Evolutionary conservation across 2,797 vertebrate species (phyloP).

Genomic region (Notolepis coatsorum): DNA sequence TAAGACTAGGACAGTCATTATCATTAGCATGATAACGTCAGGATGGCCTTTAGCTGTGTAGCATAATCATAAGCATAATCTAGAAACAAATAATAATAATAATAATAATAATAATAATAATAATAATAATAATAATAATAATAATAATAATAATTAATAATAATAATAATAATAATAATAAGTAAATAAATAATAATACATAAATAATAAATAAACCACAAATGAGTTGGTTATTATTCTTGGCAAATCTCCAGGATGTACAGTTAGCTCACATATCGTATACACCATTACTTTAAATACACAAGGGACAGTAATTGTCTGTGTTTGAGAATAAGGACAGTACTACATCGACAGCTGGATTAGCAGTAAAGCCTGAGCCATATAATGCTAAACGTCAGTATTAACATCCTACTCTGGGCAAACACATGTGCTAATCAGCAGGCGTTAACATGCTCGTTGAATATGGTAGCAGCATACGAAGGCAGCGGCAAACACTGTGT

Average conservation of each 20-base stretch:
- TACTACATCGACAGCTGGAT: not conserved
- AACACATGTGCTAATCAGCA: slow-evolving; percentile 1
- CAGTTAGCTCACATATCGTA: too few species aligned
- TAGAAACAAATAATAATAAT: not conserved
- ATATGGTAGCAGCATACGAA: not conserved
- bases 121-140: too few species aligned
- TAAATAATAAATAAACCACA: too few species aligned
- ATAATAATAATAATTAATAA: too few species aligned
- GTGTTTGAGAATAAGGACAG: not conserved
- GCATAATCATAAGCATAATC: too few species aligned
- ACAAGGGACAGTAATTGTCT: not conserved
- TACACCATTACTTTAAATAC: not conserved
- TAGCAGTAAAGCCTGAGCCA: not conserved
- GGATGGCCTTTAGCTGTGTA: too few species aligned
- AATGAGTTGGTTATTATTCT: too few species aligned
- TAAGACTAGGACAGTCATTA: not conserved
- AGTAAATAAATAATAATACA: too few species aligned
- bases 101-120: too few species aligned
- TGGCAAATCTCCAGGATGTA: too few species aligned
- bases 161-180: too few species aligned
- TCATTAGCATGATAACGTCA: too few species aligned
- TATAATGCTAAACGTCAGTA: not conserved
- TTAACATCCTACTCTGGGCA: not conserved
- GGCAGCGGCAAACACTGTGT: not conserved
- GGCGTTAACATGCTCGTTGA: not conserved